Evolutionary conservation across 2,113 vertebrate genomes (phyloP).

Genomic region (Cathartes aura): DNA sequence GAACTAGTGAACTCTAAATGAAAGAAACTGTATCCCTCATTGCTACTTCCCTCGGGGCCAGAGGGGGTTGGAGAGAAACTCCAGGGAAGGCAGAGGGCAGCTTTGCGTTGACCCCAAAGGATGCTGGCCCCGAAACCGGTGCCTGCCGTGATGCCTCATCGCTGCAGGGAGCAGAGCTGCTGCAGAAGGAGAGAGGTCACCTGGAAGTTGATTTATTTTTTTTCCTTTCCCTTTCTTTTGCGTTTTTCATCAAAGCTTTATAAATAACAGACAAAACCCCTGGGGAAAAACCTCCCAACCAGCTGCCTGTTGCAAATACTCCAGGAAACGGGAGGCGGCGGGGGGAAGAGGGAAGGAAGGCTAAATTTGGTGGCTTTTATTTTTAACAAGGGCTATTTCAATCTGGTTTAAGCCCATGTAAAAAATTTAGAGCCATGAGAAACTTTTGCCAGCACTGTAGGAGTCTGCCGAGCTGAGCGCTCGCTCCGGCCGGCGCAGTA

Average conservation of each 20-base stretch:
- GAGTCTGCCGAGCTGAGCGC: background rate
- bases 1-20: background rate
- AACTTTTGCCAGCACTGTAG: background rate
- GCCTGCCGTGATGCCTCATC: accelerated
- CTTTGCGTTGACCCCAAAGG: background rate
- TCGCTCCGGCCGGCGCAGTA: accelerated
- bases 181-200: constrained; percentile 41
- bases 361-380: constrained; percentile 64
- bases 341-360: constrained; percentile 38
- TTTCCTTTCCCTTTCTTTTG: constrained; percentile 4
- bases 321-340: constrained; percentile 40
- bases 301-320: constrained; percentile 21
- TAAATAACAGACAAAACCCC: constrained; percentile 40
- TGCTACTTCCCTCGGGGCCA: background rate
- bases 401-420: background rate
- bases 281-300: constrained; percentile 11
- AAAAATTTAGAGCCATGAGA: background rate
- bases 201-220: constrained; percentile 33
- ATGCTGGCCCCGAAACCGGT: background rate
- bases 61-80: background rate
- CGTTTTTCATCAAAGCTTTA: constrained; percentile 42
- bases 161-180: background rate
- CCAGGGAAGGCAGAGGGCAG: constrained; percentile 14
- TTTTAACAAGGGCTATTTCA: constrained; percentile 45
- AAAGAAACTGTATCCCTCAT: background rate